phyloP scores from a whole-genome alignment of 2,797 vertebrate genomes.

The Karalla daura region DNA sequence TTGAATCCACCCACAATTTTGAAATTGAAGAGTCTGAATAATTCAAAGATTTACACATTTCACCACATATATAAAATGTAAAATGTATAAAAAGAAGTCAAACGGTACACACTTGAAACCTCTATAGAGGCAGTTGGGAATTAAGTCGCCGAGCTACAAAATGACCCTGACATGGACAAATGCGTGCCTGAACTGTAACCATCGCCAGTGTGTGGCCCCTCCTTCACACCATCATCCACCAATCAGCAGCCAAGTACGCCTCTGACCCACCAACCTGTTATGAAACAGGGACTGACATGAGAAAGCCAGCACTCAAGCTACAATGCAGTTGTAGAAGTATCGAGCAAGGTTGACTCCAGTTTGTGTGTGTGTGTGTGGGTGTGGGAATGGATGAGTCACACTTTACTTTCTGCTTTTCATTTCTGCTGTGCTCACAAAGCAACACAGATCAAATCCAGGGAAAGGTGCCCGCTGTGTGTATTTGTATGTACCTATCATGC shows the following conservation, averaged over 20 bases:
- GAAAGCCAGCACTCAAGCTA: not conserved
- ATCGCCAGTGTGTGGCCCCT: not conserved
- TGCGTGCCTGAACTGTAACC: not conserved
- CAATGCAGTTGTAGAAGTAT: constrained; percentile 12
- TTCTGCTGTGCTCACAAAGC: constrained; percentile 13
- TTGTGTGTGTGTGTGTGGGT: constrained; percentile 9
- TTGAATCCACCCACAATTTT: too few species aligned
- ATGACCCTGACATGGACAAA: not conserved
- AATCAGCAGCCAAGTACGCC: constrained; percentile 8
- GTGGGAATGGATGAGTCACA: constrained; percentile 43
- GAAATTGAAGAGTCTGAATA: too few species aligned
- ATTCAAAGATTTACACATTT: too few species aligned
- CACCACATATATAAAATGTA: too few species aligned
- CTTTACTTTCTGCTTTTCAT: constrained; percentile 29
- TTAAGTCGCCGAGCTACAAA: too few species aligned
- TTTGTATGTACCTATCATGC: not conserved
- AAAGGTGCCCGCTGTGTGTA: constrained; percentile 8
- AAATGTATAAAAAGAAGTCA: too few species aligned
- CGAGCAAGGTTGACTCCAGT: constrained; percentile 2
- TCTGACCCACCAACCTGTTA: constrained; percentile 23
- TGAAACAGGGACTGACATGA: constrained; percentile 16
- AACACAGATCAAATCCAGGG: constrained; percentile 17
- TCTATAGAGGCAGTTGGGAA: too few species aligned
- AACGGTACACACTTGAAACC: too few species aligned
- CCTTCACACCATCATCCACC: not conserved